These are phyloP conservation scores for Apodemia hepburni DNA, from an alignment of 2,888 invertebrate genomes.

Conservation along the genomic window DNA sequence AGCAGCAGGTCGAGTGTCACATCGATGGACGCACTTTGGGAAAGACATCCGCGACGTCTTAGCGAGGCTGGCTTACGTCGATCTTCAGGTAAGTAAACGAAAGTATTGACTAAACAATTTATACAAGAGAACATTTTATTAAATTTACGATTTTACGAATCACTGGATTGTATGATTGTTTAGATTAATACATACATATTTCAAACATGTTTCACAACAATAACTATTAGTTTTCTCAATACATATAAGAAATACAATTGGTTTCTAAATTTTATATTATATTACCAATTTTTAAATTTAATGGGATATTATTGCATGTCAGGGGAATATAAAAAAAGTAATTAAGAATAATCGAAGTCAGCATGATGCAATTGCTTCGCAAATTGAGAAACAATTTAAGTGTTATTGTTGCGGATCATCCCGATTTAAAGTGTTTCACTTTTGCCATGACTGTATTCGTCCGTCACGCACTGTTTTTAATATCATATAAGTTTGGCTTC, in stretches of 20 bases:
- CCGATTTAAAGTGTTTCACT: conserved; percentile 34
- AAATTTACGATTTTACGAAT: not conserved
- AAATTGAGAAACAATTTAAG: conserved; percentile 18
- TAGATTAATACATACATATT: not conserved
- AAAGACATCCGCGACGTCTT: conserved; percentile 85
- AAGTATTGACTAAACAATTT: not conserved
- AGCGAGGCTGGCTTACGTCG: conserved; percentile 88
- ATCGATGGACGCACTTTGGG: conserved; percentile 87
- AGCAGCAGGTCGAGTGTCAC: conserved; percentile 81
- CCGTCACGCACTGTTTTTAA: conserved; percentile 35
- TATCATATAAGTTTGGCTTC: conserved; percentile 31
- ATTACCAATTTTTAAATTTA: not conserved
- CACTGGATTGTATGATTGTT: conserved; percentile 1
- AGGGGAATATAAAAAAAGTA: not conserved
- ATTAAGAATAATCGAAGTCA: conserved; percentile 5
- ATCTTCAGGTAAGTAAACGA: conserved; percentile 83
- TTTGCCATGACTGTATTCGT: conserved; percentile 33
- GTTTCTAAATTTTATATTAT: not conserved
- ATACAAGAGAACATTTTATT: not conserved
- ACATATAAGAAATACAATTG: not conserved
- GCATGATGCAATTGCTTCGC: too few species aligned
- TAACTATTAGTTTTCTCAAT: not conserved
- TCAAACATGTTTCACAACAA: conserved; percentile 7
- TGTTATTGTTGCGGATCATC: conserved; percentile 35
- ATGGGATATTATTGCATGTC: conserved; percentile 3